Evolutionary conservation across 2,888 invertebrate species (phyloP), one percentile per base, ranked within the genome.

Genomic region (Siphlonurus alternatus): DNA sequence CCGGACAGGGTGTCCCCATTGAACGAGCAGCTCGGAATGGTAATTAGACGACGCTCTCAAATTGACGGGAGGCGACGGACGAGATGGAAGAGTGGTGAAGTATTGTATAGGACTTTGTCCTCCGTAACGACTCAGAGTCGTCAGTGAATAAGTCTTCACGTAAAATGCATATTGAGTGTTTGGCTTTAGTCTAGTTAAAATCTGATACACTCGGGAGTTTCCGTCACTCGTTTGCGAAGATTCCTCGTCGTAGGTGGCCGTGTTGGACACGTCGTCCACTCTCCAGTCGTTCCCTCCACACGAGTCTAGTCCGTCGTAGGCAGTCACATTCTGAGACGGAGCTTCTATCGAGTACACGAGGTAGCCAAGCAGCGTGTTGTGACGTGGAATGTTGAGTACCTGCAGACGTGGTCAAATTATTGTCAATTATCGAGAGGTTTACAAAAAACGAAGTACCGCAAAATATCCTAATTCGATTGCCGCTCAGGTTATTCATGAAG

Each of bases 111-210:
- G 72, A 51, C 78, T 78, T 61, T 80, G 76, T 19, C 77, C 79
- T 15, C 78, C 78, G 5, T 69, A 68, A 25, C 68, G 67, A 2
- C 61, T 23, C 25, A 25, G 19, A n/a, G 25, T 25, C 25, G 25
- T n/a, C 15, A 80, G 74, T 1, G 79, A 80, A 69, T 83, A 82
- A 0, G 86, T 85, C 71, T 86, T 84, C 15, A 93, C 81, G 71
- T 88, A 87, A 65, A 82, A 82, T 0, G 85, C 87, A 73, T 93
- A 93, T 60, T 79, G 79, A 0, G 87, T 87, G 73, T 79, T 82
- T 0, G 87, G 85, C 66, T 81, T 77, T 20, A 91, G 75, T 60
- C 79, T 74, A 0, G 74, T 71, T n/a, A 76, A 67, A 1, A 70
- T 65, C 25, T 69, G 65, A 60, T 62, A 64, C 2, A 62, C 61